Base-by-base conservation (phyloP, 2,888 invertebrate species). In the Tortricodes alternella region DNA sequence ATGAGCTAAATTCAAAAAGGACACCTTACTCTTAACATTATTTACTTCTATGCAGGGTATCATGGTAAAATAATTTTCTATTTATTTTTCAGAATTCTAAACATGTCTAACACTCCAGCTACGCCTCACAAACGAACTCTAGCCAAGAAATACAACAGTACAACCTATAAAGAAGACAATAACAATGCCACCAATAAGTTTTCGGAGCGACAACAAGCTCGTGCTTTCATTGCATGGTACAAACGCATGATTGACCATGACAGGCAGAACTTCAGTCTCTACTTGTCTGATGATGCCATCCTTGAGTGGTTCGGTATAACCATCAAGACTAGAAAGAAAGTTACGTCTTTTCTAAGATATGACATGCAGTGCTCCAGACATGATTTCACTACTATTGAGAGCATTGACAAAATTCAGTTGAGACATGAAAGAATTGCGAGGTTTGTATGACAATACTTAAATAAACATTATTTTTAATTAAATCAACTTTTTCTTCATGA, bases 241-340 rank as follows among this genome's bases (percentile, higher is more conserved):
- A 89, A 87, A 62, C 78, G 76, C 16, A 83, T 92, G 80, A 80
- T 89, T 52, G 92, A 93, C 59, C 77, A 89, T 71, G 86, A 92
- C 37, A 76, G 91, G 9, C 79, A 85, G 37, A 91, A 88, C 58
- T 64, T 92, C 1, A 78, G 85, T 5, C 67, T 91, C 21, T 91
- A 92, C 64, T 66, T 92, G 18, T 84, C 91, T 13, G 90, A 92
- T 59, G 85, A 92, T 69, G 86, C 92, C 1, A 74, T 86, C 1
- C 76, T 94, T 1, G 93, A 94, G 72, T 94, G 94, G 93, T 94
- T 94, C 73, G 94, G 94, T 0, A 84, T 92, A 49, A 93, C 92
- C 8, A 84, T 94, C 5, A 92, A 85, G 70, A 92, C 92, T 0
- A 91, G 90, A 61, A 91, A 89, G 70, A 92, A 92, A 67, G 92